Percentiles rank a stretch among this genome's conserved stretches.
Conservation (phyloP, 2,888 invertebrate species). For the Drosophila pseudotalamancana region DNA sequence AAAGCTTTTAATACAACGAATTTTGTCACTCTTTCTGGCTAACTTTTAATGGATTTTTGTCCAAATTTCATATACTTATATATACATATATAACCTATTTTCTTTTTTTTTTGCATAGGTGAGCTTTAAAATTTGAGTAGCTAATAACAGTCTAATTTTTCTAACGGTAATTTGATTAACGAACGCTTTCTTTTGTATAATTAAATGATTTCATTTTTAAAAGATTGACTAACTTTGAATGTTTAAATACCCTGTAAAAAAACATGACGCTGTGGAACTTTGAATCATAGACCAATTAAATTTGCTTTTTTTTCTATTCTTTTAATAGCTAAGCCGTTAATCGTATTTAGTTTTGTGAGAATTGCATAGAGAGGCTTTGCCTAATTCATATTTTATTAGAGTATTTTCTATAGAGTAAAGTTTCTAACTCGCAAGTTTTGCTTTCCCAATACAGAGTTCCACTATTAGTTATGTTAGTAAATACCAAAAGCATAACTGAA, state of each 20-base stretch:
- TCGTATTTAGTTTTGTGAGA: not conserved
- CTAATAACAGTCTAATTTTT: conserved; percentile 38
- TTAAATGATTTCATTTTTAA: conserved; percentile 22
- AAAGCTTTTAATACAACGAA: not conserved
- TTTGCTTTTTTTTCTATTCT: not conserved
- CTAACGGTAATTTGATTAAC: conserved; percentile 32
- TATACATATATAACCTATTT: too few species aligned
- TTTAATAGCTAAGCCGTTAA: too few species aligned
- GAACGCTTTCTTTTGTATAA: conserved; percentile 51
- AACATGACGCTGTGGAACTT: too few species aligned
- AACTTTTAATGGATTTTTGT: conserved; percentile 5
- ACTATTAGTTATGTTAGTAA: conserved; percentile 2
- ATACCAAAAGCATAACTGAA: not conserved
- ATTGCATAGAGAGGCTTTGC: not conserved
- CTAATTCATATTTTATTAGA: not conserved
- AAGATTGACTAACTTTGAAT: not conserved
- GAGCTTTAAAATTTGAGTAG: not conserved
- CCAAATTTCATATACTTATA: not conserved
- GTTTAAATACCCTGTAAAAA: not conserved
- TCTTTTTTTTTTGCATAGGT: not conserved
- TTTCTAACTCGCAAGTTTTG: not conserved
- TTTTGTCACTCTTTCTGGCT: not conserved
- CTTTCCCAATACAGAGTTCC: not conserved
- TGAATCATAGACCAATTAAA: too few species aligned
- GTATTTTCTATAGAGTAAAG: not conserved